Evolutionary conservation across 2,888 invertebrate genomes (phyloP), one percentile per base, ranked within the genome.

Genomic region (Lasius platythorax): DNA sequence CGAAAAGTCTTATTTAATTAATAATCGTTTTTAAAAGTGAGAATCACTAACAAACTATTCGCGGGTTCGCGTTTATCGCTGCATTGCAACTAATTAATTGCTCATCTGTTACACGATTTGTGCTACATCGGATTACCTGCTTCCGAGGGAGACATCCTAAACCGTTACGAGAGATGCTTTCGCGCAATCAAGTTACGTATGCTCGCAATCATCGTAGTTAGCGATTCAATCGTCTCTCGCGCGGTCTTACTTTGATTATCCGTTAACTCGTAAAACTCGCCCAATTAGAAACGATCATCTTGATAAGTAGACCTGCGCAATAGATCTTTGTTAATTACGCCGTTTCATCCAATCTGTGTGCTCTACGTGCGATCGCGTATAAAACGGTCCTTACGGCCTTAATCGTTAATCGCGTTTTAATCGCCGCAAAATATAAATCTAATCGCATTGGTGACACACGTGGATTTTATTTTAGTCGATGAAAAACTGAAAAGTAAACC

Each of bases 321-420:
- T 46, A n/a, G 67, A 46, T 70, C 79, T 81, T 40, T 56, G 18
- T 40, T 56, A 67, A 67, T 67, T 76, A 66, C 43, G n/a, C 12
- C 23, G 23, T 37, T 30, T 33, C 43, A 75, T 61, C 63, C 1
- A 33, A 28, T n/a, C 8, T 46, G 23, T 43, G 18, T 4, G 12
- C 61, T 30, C 18, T 11, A 3, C n/a, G 30, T 28, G 43, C 33
- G 33, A 63, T 50, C 30, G 58, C 6, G 30, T 68, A 78, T 67
- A 9, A 56, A 67, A 30, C 56, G 30, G 61, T 28, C 12, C 33
- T 79, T 9, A 33, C 5, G 61, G 4, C 15, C 64, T 23, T 23
- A 23, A 75, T 74, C 67, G 68, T 85, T 87, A 83, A 86, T 87
- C 66, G 75, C 4, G 74, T 15, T 72, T 28, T 68, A 76, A 87